Evolutionary conservation across 2,797 vertebrate genomes (phyloP).

Genomic region (Phoeniculus purpureus): DNA sequence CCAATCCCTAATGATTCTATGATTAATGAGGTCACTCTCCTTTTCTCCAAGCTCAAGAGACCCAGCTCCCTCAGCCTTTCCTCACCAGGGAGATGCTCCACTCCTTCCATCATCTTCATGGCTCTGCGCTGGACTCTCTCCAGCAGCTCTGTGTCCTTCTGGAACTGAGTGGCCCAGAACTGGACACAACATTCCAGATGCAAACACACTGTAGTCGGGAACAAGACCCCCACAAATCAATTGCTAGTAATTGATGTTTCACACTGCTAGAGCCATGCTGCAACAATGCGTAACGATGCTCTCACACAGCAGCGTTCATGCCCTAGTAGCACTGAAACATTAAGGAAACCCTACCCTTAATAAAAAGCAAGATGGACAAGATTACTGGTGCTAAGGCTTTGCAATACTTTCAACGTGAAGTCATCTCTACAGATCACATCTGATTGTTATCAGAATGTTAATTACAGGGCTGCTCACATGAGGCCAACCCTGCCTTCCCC

Average conservation of each 20-base stretch:
- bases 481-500: neutral
- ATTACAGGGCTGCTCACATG: conserved; percentile 1
- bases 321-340: neutral
- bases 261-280: neutral
- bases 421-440: conserved; percentile 21
- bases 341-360: conserved; percentile 3
- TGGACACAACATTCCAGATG: too few species aligned
- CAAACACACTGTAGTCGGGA: neutral
- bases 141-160: too few species aligned
- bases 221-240: neutral
- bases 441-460: conserved; percentile 16
- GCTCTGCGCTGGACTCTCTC: too few species aligned
- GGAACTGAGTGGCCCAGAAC: too few species aligned
- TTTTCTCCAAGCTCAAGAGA: too few species aligned
- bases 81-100: too few species aligned
- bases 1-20: too few species aligned
- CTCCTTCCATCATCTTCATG: too few species aligned
- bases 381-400: conserved; percentile 1
- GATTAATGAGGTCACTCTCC: too few species aligned
- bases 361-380: neutral
- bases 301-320: neutral
- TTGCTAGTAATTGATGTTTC: neutral
- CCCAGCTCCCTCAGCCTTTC: too few species aligned
- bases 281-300: neutral
- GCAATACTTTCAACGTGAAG: conserved; percentile 30